A percentile compares a stretch with the other conserved stretches of the same genome.
These are phyloP conservation scores for Zaprionus davidi DNA, from an alignment of 1,140 invertebrate species.

Conservation along the genomic window DNA sequence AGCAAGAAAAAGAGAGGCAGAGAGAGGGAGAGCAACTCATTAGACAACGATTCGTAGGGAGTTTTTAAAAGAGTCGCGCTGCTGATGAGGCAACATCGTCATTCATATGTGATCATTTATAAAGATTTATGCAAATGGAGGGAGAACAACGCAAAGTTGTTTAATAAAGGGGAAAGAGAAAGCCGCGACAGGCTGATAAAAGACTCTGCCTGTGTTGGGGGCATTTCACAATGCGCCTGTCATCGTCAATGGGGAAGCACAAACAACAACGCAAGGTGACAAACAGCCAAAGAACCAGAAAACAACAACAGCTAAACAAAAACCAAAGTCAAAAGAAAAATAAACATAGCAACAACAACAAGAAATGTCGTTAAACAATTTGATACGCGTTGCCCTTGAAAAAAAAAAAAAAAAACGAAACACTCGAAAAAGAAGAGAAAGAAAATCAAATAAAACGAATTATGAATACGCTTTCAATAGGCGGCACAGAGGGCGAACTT, in stretches of 20 bases:
- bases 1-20: constrained; percentile 2
- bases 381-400: constrained; percentile 75
- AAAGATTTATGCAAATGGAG: constrained; percentile 25
- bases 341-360: constrained; percentile 4
- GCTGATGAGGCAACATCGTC: constrained; percentile 3
- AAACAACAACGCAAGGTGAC: constrained; percentile 61
- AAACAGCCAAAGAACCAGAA: constrained; percentile 54
- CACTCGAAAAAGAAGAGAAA: background rate
- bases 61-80: background rate
- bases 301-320: constrained; percentile 27
- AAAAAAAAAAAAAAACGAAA: constrained; percentile 42
- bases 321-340: constrained; percentile 32
- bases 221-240: constrained; percentile 46
- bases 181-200: constrained; percentile 28
- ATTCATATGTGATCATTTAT: constrained; percentile 39
- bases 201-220: constrained; percentile 30
- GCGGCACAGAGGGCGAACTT: background rate
- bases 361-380: constrained; percentile 75
- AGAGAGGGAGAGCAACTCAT: constrained; percentile 30
- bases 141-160: constrained; percentile 57
- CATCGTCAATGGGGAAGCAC: constrained; percentile 32
- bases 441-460: constrained; percentile 25
- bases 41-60: constrained; percentile 15
- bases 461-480: constrained; percentile 8
- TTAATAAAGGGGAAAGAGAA: constrained; percentile 20